phyloP scores from a whole-genome alignment of 1,140 invertebrate genomes.

The Leptestheria dahalacensis region DNA sequence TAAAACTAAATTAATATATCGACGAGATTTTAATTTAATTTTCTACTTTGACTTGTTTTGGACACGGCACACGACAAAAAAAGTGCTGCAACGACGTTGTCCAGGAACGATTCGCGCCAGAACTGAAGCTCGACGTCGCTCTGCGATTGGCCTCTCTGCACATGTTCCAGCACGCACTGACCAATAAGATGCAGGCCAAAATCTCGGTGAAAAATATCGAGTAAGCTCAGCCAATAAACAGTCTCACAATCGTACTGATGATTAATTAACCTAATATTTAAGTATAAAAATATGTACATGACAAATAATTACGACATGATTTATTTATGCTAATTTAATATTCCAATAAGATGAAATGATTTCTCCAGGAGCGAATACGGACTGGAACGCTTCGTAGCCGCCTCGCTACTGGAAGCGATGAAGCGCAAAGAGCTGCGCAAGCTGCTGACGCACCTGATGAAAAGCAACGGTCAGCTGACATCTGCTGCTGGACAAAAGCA shows the following conservation, averaged over 20 bases:
- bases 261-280: too few relatives aligned
- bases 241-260: too few relatives aligned
- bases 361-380: slow-evolving; percentile 64
- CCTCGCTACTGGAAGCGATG: slow-evolving; percentile 67
- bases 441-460: slow-evolving; percentile 67
- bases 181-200: slow-evolving; percentile 59
- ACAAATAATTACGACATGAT: too few relatives aligned
- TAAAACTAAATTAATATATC: background rate
- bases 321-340: too few relatives aligned
- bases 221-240: too few relatives aligned
- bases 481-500: slow-evolving; percentile 63
- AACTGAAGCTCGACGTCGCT: slow-evolving; percentile 73
- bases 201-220: slow-evolving; percentile 71
- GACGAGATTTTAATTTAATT: too few relatives aligned
- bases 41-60: too few relatives aligned
- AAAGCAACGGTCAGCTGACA: slow-evolving; percentile 65
- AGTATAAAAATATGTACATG: too few relatives aligned
- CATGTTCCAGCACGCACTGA: slow-evolving; percentile 72
- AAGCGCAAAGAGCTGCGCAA: slow-evolving; percentile 77
- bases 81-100: slow-evolving; percentile 88
- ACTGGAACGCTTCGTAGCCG: slow-evolving; percentile 70
- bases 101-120: slow-evolving; percentile 74
- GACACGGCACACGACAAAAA: too few relatives aligned
- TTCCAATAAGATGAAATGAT: too few relatives aligned
- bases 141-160: slow-evolving; percentile 70